Evolutionary conservation across 2,888 invertebrate species (phyloP), one percentile per base, ranked within the genome.

Genomic region (Chloromyia formosa): DNA sequence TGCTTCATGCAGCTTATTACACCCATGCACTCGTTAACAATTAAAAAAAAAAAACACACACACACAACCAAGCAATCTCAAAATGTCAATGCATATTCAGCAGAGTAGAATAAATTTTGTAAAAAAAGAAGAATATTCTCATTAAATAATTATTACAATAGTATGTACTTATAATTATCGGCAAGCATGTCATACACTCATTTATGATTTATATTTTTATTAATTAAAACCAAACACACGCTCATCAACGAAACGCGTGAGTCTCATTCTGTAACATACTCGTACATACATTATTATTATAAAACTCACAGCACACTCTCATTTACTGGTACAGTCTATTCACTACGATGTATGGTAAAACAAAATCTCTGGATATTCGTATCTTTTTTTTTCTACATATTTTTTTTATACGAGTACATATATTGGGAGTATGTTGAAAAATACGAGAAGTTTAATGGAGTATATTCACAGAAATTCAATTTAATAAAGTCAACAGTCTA

Each of bases 141-240:
- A n/a, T n/a, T n/a, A n/a, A n/a, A n/a, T n/a, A n/a, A n/a, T n/a
- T n/a, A n/a, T n/a, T n/a, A 35, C 7, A 35, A 35, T 35, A 35
- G 7, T 35, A 35, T 4, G 7, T 35, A 4, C 27, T n/a, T 49
- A 49, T 49, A 42, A 12, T 56, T 22, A 20, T 20, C 3, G 2
- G 56, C 56, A 56, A 56, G 56, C 56, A 56, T 56, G 10, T 16
- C 22, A 56, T 56, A 10, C 56, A 56, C 18, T 56, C 56, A 56
- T 61, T 61, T 62, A n/a, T 16, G 16, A 62, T 40, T 35, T 62
- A 23, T 62, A 35, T 7, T 62, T 62, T 62, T 18, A 66, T 49
- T 66, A 66, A 49, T 66, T 66, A 66, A 66, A 66, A 66, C 22
- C 49, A 66, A 66, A 66, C 66, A 35, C 27, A 66, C 66, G 1